Base-by-base conservation (phyloP, 1,140 invertebrate species). In the Conus ventricosus region DNA sequence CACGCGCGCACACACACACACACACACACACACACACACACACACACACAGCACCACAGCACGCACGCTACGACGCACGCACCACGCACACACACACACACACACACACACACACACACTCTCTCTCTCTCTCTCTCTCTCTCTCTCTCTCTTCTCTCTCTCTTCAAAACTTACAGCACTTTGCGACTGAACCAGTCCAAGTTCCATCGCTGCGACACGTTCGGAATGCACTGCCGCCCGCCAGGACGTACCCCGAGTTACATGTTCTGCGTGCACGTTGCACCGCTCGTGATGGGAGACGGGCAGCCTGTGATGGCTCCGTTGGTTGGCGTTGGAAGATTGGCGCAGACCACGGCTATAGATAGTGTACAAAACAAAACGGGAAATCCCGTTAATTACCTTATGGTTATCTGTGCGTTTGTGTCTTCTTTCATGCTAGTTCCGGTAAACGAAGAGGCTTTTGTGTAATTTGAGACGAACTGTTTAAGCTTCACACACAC, bases 191-290 rank as follows among this genome's bases (percentile, higher is more conserved):
- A 25, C 90, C 90, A 6, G 89, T 88, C 90, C 90, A 91, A 7
- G 89, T 85, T 20, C 90, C 90, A 76, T 91, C 90, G 20, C 80
- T 78, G 57, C 80, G 76, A 80, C 90, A 91, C 55, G 80, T 88
- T 54, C 89, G 78, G 39, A 81, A 67, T 63, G 87, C 57, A 5
- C 86, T 88, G 82, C 90, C 90, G 54, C 88, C 78, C 23, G 63
- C 5, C 87, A 88, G n/a, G 10, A 81, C 57, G 81, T 63, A 91
- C 51, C 90, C 90, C 11, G 60, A 84, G 53, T 89, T 87, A 89
- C 90, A 91, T 39, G 88, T 53, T 53, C 81, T 91, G 90, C n/a
- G 71, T 71, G 71, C 90, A 91, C 53, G 85, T 63, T 27, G 78
- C 53, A 13, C 88, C 89, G 87, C 82, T 83, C 0, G 53, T 71